phyloP scores from a whole-genome alignment of 2,113 vertebrate genomes.

The Onychostruthus taczanowskii region DNA sequence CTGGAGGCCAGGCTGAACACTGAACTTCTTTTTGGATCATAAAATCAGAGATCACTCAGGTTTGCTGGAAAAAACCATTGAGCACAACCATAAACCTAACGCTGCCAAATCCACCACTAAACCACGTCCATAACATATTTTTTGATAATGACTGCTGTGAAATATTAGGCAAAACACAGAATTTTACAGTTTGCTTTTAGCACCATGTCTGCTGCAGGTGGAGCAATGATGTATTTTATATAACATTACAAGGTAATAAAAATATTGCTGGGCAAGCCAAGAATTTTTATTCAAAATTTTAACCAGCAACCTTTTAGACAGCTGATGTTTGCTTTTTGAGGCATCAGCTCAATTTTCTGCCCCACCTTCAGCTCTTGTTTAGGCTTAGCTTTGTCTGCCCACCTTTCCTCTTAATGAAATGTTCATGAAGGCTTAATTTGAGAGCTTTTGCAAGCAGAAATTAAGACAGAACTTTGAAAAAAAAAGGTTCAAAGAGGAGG shows the following conservation, averaged over 20 bases:
- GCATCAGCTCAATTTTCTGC: background rate
- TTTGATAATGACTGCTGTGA: background rate
- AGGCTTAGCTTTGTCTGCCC: background rate
- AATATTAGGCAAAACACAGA: background rate
- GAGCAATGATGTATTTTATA: background rate
- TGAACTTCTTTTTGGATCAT: background rate
- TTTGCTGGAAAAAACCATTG: background rate
- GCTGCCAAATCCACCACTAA: background rate
- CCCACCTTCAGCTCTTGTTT: background rate
- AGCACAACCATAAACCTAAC: background rate
- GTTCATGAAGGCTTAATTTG: background rate
- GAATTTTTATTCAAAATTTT: slow-evolving; percentile 38
- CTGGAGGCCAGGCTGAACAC: background rate
- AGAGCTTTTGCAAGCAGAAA: background rate
- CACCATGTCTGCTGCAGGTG: slow-evolving; percentile 12
- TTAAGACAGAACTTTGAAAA: background rate
- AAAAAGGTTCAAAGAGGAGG: slow-evolving; percentile 49
- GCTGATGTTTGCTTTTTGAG: slow-evolving; percentile 33
- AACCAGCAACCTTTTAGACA: slow-evolving; percentile 7
- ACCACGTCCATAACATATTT: background rate
- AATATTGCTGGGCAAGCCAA: slow-evolving; percentile 19
- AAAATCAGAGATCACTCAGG: background rate
- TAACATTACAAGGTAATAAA: slow-evolving; percentile 16
- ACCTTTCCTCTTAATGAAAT: background rate
- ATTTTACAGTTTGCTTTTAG: slow-evolving; percentile 29